These are phyloP conservation scores for Diadegma fenestrale DNA, from an alignment of 2,888 invertebrate species.

Conservation along the genomic window DNA sequence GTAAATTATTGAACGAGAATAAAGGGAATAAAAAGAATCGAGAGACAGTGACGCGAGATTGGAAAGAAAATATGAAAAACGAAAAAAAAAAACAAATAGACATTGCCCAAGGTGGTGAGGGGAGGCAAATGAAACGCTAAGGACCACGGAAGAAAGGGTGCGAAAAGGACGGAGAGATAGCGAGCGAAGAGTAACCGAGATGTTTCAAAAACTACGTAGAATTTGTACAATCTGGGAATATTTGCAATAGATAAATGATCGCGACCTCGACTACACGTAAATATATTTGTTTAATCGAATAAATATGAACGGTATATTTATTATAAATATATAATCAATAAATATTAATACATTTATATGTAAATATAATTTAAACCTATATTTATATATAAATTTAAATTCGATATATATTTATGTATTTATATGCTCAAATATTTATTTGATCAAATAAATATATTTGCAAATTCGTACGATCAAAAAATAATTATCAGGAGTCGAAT, in stretches of 20 bases:
- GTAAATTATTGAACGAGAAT: conserved; percentile 76
- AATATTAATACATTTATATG: no score
- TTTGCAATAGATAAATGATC: conserved; percentile 28
- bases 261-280: neutral
- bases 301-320: neutral
- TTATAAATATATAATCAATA: no score
- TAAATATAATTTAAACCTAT: no score
- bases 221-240: conserved; percentile 52
- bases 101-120: conserved; percentile 81
- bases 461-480: neutral
- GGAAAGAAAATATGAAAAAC: conserved; percentile 30
- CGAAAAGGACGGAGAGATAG: neutral
- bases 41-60: conserved; percentile 46
- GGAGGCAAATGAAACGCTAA: conserved; percentile 12
- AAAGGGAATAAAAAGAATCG: conserved; percentile 44
- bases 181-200: conserved; percentile 5
- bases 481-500: conserved; percentile 19
- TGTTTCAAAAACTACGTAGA: conserved; percentile 36
- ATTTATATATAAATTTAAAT: no score
- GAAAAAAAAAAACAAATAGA: conserved; percentile 56
- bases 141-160: conserved; percentile 35
- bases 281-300: neutral
- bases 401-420: no score
- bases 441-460: neutral
- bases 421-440: neutral